Conservation (phyloP, 2,888 invertebrate species). For the Anthophora plumipes region DNA sequence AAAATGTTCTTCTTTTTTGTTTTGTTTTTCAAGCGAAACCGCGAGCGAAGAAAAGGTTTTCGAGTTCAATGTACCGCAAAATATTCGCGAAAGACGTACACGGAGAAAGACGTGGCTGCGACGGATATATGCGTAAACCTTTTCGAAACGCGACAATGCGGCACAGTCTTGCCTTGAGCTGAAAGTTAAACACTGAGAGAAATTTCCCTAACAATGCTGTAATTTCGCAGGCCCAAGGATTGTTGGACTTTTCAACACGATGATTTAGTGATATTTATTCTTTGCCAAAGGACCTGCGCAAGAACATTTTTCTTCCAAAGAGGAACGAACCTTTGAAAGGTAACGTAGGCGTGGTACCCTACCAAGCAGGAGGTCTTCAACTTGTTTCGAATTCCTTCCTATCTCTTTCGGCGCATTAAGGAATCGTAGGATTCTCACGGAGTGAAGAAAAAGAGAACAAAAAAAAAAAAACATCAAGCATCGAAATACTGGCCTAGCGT, state of each 20-base stretch:
- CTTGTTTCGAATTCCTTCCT: constrained; percentile 53
- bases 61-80: background rate
- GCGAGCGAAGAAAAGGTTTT: background rate
- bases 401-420: constrained; percentile 32
- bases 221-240: constrained; percentile 33
- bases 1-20: too few relatives aligned
- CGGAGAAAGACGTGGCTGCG: background rate
- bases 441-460: too few relatives aligned
- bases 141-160: constrained; percentile 7
- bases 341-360: constrained; percentile 59
- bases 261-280: constrained; percentile 58
- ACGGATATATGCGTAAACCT: background rate
- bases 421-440: constrained; percentile 25
- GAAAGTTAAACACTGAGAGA: constrained; percentile 15
- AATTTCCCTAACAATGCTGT: constrained; percentile 33
- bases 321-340: constrained; percentile 49
- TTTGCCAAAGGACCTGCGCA: constrained; percentile 24
- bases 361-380: constrained; percentile 51
- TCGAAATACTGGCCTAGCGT: background rate
- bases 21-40: background rate
- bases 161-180: background rate
- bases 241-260: constrained; percentile 25
- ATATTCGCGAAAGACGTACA: background rate
- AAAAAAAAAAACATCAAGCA: too few relatives aligned
- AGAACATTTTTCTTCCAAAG: constrained; percentile 43